Base-by-base conservation (phyloP, 2,888 invertebrate species). In the Ochropacha duplaris region DNA sequence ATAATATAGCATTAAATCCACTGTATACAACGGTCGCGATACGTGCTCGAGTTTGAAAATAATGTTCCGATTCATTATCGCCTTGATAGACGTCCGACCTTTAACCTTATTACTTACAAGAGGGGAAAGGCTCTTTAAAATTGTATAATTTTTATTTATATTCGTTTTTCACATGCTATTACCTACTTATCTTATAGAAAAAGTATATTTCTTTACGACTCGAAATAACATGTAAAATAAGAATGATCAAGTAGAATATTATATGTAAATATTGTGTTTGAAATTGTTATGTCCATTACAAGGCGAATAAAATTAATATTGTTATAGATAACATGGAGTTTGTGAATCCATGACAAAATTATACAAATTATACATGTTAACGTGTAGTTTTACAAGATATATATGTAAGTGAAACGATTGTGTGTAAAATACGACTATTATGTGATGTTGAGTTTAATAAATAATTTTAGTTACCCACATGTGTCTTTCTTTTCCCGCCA, bases 361-460 rank as follows among this genome's bases (percentile, higher is more conserved):
- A 59, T 67, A 65, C 66, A 65, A 61, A 68, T 69, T 65, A 68
- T 63, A 61, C 61, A 64, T 61, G 68, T 54, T 65, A 57, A 57
- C 62, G 55, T 66, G 56, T 65, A 64, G 61, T 55, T 67, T 60
- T 61, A 59, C 50, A 56, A 51, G 56, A 56, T 57, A 59, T 57
- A 63, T 64, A 66, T 57, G 55, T 56, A 31, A 59, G 59, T 75
- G 74, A 64, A 65, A 65, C 72, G 72, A 68, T 64, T 76, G 71
- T 72, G 72, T 67, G 70, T 74, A 63, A 64, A 66, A 65, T 73
- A 72, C 64, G 66, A 69, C 72, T 78, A 75, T 65, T 74, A 83
- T 78, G 86, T 83, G 84, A 90, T 90, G 90, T 90, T 90, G 87
- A 88, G 66, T 87, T 87, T 77, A 87, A 81, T 87, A 88, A 87